These are phyloP conservation scores for Antigone vipio DNA, from an alignment of 2,113 vertebrate genomes.

Conservation along the genomic window DNA sequence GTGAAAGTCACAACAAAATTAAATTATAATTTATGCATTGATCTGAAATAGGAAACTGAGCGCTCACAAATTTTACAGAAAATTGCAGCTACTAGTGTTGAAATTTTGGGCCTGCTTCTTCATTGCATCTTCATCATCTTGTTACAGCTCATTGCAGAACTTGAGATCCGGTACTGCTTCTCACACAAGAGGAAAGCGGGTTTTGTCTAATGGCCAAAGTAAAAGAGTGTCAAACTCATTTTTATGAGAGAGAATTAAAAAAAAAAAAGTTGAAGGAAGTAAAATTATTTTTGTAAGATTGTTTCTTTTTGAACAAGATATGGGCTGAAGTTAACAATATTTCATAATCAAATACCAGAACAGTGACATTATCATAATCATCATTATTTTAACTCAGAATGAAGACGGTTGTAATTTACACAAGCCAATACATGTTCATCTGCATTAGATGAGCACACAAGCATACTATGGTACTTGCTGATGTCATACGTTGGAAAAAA, in stretches of 20 bases:
- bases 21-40: slow-evolving; percentile 13
- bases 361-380: not conserved
- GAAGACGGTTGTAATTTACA: not conserved
- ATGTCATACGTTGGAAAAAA: not conserved
- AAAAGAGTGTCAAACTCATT: not conserved
- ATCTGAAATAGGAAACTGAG: slow-evolving; percentile 17
- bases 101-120: not conserved
- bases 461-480: not conserved
- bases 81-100: not conserved
- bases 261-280: not conserved
- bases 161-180: not conserved
- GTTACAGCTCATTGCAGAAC: not conserved
- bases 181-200: not conserved
- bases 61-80: not conserved
- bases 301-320: not conserved
- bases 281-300: not conserved
- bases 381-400: not conserved
- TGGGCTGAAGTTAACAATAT: not conserved
- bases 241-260: not conserved
- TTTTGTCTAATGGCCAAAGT: not conserved
- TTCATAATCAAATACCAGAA: not conserved
- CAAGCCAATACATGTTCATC: not conserved
- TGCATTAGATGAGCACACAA: not conserved
- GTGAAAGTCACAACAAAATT: not conserved
- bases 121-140: not conserved